Percentiles rank a stretch among this genome's conserved stretches.
phyloP scores from a whole-genome alignment of 2,797 vertebrate species.

The Gymnocypris eckloni region DNA sequence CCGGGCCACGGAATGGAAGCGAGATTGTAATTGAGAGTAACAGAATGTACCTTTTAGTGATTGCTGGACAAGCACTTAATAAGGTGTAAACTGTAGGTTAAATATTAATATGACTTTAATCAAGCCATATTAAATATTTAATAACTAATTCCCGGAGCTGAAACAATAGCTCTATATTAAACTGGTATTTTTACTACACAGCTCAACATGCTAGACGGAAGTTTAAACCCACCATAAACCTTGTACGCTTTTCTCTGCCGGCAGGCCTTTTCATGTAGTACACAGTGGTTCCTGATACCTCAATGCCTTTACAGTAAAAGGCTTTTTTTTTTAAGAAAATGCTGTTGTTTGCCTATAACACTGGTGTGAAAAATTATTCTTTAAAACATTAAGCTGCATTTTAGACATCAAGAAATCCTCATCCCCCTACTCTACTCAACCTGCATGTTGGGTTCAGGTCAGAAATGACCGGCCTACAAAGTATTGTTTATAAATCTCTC shows the following conservation, averaged over 20 bases:
- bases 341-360: not conserved
- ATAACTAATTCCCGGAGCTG: no score
- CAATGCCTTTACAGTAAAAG: not conserved
- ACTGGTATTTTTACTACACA: no score
- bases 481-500: not conserved
- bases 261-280: not conserved
- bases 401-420: not conserved
- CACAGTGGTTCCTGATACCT: not conserved
- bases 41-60: no score
- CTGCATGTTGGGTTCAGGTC: not conserved
- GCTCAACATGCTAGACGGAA: constrained; percentile 19
- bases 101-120: no score
- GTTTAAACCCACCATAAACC: constrained; percentile 36
- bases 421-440: not conserved
- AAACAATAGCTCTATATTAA: no score
- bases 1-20: no score
- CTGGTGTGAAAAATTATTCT: not conserved
- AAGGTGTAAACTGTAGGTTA: no score
- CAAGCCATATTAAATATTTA: no score
- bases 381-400: not conserved
- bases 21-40: no score
- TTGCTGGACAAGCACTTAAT: no score
- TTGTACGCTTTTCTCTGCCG: not conserved
- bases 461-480: no score
- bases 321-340: not conserved